Percentiles rank a stretch among this genome's conserved stretches.
Evolutionary conservation across 2,888 invertebrate genomes (phyloP).

Genomic region (Harpagoxenus sublaevis): DNA sequence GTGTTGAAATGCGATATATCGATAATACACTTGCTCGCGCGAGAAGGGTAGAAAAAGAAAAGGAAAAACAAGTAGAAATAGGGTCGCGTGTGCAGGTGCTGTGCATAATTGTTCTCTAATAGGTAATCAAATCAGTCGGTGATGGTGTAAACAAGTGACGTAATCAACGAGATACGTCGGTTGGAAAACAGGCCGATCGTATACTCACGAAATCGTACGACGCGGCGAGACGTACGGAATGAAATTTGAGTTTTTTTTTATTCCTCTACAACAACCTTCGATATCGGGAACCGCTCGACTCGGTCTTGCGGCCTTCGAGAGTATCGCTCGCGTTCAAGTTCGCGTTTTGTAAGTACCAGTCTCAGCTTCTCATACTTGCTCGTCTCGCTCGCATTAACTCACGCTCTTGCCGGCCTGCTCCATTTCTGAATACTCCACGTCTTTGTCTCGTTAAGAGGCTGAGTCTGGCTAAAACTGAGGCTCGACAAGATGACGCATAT

Average conservation of each 20-base stretch:
- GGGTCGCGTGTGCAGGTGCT: slow-evolving; percentile 9
- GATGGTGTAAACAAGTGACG: slow-evolving; percentile 62
- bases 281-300: slow-evolving; percentile 19
- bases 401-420: neutral
- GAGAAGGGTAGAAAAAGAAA: neutral
- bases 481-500: neutral
- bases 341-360: neutral
- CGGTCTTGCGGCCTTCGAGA: neutral
- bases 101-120: slow-evolving; percentile 55
- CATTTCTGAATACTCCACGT: neutral
- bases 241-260: slow-evolving; percentile 14
- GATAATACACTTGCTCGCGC: neutral
- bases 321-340: slow-evolving; percentile 25
- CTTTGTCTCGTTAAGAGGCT: slow-evolving; percentile 16
- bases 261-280: slow-evolving; percentile 20
- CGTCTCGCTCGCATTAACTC: neutral
- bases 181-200: slow-evolving; percentile 25
- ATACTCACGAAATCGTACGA: slow-evolving; percentile 10
- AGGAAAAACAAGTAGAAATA: neutral
- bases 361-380: neutral
- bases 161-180: slow-evolving; percentile 58
- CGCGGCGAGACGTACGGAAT: neutral
- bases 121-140: slow-evolving; percentile 61
- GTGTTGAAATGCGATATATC: neutral
- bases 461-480: neutral